Base-by-base conservation (phyloP, 2,888 invertebrate species). In the Watsonalla binaria region DNA sequence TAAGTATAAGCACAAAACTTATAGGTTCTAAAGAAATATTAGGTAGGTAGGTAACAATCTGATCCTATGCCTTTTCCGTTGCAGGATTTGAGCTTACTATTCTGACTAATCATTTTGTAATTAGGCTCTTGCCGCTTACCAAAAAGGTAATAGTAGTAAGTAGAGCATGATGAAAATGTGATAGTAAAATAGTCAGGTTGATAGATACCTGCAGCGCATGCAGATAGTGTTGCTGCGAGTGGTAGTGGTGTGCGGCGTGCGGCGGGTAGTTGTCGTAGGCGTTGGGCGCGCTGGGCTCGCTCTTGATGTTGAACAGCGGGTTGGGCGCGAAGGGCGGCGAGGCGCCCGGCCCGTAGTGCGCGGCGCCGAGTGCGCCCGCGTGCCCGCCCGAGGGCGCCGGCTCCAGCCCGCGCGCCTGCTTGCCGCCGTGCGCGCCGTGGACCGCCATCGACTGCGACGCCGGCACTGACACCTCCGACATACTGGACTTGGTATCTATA, bases 211-310 rank as follows among this genome's bases (percentile, higher is more conserved):
- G 89, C 59, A 92, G 79, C 35, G 92, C 92, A 72, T 92, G 93
- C 62, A 92, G 77, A 70, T 92, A 93, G 69, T 92, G 93, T 54
- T 86, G 91, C 62, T 92, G 92, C 55, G 81, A 82, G 80, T 85
- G 88, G 72, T 83, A 86, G 65, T 81, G 86, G 55, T 15, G 46
- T 14, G 63, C 62, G 56, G 80, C 67, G 71, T 82, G 81, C 58
- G 78, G 65, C 54, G 78, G 61, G 74, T 83, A 85, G 42, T 69
- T 70, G 61, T 82, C 85, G 74, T 82, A 86, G 53, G 70, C 68
- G 59, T 67, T 59, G 58, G 80, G 69, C 54, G 78, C 74, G 68
- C 72, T 78, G 54, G 86, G 90, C 76, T 87, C 87, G 77, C 85
- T 88, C 79, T 89, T 91, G 79, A 89, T 87, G 76, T 82, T 89